phyloP scores from a whole-genome alignment of 2,888 invertebrate species.

The Acanthosepion lycidas region DNA sequence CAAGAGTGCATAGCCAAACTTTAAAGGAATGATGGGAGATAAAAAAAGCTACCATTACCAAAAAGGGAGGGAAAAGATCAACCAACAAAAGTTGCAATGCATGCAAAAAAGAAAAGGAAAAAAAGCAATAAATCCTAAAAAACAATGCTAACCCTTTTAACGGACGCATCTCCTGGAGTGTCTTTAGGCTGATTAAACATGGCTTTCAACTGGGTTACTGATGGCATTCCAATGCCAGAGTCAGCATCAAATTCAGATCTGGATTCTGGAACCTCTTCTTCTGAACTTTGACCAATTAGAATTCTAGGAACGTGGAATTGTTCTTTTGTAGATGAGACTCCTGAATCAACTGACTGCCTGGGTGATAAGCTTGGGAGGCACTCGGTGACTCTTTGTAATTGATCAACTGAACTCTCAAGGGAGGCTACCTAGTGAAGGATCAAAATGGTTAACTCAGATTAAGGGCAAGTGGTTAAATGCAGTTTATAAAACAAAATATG shows the following conservation, averaged over 20 bases:
- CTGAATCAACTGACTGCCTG: neutral
- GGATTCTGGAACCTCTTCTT: constrained; percentile 66
- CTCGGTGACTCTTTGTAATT: neutral
- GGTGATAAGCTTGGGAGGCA: neutral
- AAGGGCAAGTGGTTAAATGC: neutral
- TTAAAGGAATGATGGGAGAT: neutral
- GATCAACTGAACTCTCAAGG: constrained; percentile 39
- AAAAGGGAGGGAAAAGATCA: neutral
- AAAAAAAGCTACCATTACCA: neutral
- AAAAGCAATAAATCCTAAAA: neutral
- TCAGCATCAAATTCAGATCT: constrained; percentile 65
- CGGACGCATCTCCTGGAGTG: constrained; percentile 54
- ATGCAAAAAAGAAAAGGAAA: neutral
- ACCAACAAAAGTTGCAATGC: neutral
- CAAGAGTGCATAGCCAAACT: neutral
- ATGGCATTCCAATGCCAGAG: constrained; percentile 64
- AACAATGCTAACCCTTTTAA: constrained; percentile 61
- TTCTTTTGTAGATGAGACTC: constrained; percentile 34
- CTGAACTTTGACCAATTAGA: constrained; percentile 59
- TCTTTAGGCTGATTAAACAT: constrained; percentile 60
- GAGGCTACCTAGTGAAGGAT: constrained; percentile 15
- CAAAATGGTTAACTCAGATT: neutral
- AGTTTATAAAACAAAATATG: neutral
- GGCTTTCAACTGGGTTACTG: constrained; percentile 67
- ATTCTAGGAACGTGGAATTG: constrained; percentile 48